phyloP scores from a whole-genome alignment of 2,888 invertebrate genomes.

The Harpalus rufipes region DNA sequence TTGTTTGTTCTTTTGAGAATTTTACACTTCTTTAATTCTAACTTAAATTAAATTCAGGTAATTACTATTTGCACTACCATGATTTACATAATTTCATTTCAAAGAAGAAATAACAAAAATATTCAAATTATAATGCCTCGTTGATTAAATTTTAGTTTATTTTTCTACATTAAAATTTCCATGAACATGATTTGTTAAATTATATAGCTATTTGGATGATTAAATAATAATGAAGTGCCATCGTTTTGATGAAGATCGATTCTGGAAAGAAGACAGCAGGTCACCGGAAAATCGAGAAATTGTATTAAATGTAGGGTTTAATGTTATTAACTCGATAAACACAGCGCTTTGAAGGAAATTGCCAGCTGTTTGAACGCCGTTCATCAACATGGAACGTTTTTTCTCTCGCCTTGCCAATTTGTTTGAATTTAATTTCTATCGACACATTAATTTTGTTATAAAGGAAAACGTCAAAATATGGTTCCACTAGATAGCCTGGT shows the following conservation, averaged over 20 bases:
- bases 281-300: slow-evolving; percentile 25
- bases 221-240: slow-evolving; percentile 21
- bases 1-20: background rate
- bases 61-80: background rate
- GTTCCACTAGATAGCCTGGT: slow-evolving; percentile 26
- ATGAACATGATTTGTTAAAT: background rate
- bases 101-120: background rate
- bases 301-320: slow-evolving; percentile 59
- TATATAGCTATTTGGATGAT: background rate
- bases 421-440: slow-evolving; percentile 64
- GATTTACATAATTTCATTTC: background rate
- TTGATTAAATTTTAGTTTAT: background rate
- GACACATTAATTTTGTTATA: slow-evolving; percentile 51
- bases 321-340: slow-evolving; percentile 59
- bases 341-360: slow-evolving; percentile 53
- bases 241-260: slow-evolving; percentile 5
- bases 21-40: background rate
- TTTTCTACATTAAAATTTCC: background rate
- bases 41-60: background rate
- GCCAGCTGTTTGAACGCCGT: slow-evolving; percentile 40
- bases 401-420: slow-evolving; percentile 40
- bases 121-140: background rate
- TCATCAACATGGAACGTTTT: slow-evolving; percentile 46
- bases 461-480: slow-evolving; percentile 29
- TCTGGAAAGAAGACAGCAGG: background rate